Base-by-base conservation (phyloP, 2,797 vertebrate species). In the Luscinia luscinia region DNA sequence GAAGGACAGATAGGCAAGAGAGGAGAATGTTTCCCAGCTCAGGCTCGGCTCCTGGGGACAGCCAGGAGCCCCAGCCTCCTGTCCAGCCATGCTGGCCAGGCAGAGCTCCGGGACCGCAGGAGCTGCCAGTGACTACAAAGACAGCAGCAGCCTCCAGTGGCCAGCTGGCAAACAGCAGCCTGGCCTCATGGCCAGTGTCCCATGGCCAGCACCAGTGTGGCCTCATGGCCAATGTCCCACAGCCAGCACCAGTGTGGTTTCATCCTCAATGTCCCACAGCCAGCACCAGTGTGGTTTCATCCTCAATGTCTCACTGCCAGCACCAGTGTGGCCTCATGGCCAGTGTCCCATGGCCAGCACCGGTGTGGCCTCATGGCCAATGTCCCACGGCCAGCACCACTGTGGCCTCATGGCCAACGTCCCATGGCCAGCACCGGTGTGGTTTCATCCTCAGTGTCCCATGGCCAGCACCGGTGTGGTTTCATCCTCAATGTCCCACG, bases 131-230 rank as follows among this genome's bases (percentile, higher is more conserved):
- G 64, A 93, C 93, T 92, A 26, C 91, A 87, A 93, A 67, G 96
- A 8, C 97, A 95, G 96, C 94, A 97, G 96, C 97, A 96, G 92
- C 97, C 96, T 95, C 94, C 96, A 96, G 95, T 38, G 97, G 94
- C 79, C 80, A 38, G 43, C 89, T 49, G 85, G 75, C 73, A 95
- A 89, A 95, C 95, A 95, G 6, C 69, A 30, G 45, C 28, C 0
- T 22, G 45, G 27, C 17, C 16, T 27, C 3, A 5, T 6, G 72
- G 45, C 21, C n/a, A 34, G 6, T 1, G 34, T 34, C 34, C 34
- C 34, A 34, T 34, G 34, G 34, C 34, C 34, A 34, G 34, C 34
- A 34, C 34, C 34, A 34, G 34, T 34, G 34, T 34, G 34, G 20
- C 8, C n/a, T 36, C 48, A 12, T 19, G 52, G 24, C 16, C 61